Conservation (phyloP, 2,888 invertebrate species). For the Ptilodon capucinus region DNA sequence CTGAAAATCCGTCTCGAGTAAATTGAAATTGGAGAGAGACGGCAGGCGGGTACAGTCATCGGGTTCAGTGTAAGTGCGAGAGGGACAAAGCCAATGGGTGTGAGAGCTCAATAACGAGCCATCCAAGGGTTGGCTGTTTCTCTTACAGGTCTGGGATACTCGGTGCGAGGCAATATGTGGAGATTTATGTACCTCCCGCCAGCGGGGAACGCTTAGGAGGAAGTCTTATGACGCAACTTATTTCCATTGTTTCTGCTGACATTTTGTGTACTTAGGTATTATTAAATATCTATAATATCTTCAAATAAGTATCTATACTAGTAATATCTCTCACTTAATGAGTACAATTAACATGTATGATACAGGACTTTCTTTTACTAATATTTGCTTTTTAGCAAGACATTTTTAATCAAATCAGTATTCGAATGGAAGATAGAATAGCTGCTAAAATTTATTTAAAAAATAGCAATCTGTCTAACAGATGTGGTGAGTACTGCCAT, state of each 20-base stretch:
- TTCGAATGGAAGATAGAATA: too few species aligned
- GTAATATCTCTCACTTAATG: not conserved
- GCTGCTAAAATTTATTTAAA: too few species aligned
- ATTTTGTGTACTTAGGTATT: constrained; percentile 35
- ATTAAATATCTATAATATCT: constrained; percentile 12
- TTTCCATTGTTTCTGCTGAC: constrained; percentile 57
- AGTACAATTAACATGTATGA: too few species aligned
- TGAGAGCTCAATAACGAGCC: constrained; percentile 83
- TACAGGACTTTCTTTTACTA: too few species aligned
- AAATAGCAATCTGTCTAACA: too few species aligned
- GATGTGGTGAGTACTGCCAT: too few species aligned
- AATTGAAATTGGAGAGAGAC: constrained; percentile 81
- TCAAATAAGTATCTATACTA: not conserved
- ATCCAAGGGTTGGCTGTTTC: constrained; percentile 82
- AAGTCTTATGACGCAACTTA: constrained; percentile 65
- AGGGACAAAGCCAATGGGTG: constrained; percentile 60
- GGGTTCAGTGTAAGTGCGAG: constrained; percentile 40
- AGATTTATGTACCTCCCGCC: constrained; percentile 74
- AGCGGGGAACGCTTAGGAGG: constrained; percentile 61
- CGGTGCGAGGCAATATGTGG: constrained; percentile 73
- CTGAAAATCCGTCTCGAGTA: constrained; percentile 82
- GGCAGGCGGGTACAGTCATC: constrained; percentile 36
- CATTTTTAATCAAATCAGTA: too few species aligned
- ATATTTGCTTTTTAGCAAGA: too few species aligned
- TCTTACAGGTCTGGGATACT: constrained; percentile 68